Evolutionary conservation across 1,140 invertebrate species (phyloP).

Genomic region (Luehdorfia chinensis): DNA sequence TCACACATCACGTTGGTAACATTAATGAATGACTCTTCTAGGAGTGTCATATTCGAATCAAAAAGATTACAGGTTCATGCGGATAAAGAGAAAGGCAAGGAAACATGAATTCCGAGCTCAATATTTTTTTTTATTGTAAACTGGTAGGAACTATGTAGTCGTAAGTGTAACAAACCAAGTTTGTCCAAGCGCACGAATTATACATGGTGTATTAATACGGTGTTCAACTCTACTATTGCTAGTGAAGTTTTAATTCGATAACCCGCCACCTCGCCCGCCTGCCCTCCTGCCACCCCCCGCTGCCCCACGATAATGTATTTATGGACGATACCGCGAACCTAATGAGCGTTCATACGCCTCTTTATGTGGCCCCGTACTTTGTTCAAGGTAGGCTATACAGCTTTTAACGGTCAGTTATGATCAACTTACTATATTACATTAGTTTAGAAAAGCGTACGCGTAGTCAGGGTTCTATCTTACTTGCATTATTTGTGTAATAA

Average conservation of each 20-base stretch:
- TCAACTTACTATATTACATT: constrained; percentile 37
- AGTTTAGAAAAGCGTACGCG: too few species aligned
- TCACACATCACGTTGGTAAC: too few species aligned
- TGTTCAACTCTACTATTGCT: constrained; percentile 72
- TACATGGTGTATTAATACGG: constrained; percentile 73
- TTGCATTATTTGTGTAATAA: too few species aligned
- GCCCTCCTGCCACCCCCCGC: constrained; percentile 19
- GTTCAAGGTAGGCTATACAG: constrained; percentile 29
- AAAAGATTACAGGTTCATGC: too few species aligned
- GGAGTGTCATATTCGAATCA: too few species aligned
- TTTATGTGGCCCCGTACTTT: constrained; percentile 52
- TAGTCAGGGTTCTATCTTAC: too few species aligned
- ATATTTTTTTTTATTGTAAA: too few species aligned
- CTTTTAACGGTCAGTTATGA: constrained; percentile 42
- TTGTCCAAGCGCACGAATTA: constrained; percentile 71
- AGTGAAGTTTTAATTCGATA: constrained; percentile 75
- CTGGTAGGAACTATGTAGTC: too few species aligned
- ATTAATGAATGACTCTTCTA: too few species aligned
- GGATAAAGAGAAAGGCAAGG: too few species aligned
- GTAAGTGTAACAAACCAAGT: constrained; percentile 34
- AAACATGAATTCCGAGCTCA: too few species aligned
- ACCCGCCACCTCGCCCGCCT: constrained; percentile 43
- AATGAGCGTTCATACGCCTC: constrained; percentile 68
- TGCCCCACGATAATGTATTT: constrained; percentile 69
- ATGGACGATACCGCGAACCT: constrained; percentile 69